Evolutionary conservation across 2,888 invertebrate genomes (phyloP), one percentile per base, ranked within the genome.

Genomic region (Ptychoptera albimana): DNA sequence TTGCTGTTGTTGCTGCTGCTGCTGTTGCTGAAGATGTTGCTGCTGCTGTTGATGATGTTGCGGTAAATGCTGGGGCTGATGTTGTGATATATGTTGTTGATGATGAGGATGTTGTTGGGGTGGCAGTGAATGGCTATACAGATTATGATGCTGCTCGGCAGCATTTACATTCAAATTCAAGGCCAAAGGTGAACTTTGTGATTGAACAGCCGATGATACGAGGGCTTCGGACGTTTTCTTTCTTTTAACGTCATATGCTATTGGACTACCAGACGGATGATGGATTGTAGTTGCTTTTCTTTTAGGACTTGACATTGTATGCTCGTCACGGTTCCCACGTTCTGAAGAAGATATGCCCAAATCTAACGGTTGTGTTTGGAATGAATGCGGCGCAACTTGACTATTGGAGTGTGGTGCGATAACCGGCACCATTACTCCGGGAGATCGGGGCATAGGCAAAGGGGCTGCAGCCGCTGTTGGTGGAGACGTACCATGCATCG

Each of bases 291-390:
- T 72, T 10, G 67, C 65, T 54, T 81, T 77, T 41, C 81, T 66
- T 54, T 81, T 76, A 1, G 82, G 80, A 39, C 81, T 74, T 38
- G 23, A 34, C 16, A 40, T 44, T 15, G 42, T 30, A 2, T 46
- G 45, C 31, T 52, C 52, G 13, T 52, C 52, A 6, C 55, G 52
- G 29, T 64, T 55, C 13, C 70, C 59, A 37, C 70, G 72, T 32
- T 32, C 32, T 8, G 32, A 34, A 2, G 42, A 42, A 43, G 72
- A 63, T 30, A 82, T 74, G 34, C 84, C 84, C 45, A 85, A 72
- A 60, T 85, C 84, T 31, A 85, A 68, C 10, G 85, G 85, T 57
- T 84, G 83, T 46, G 81, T 81, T 63, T 85, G 84, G 57, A 79
- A 75, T 42, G 68, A 49, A 36, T 32, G 57, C 3, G 53, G 52